These are phyloP conservation scores for Diorhabda elongata DNA, from an alignment of 1,140 invertebrate genomes.

Conservation along the genomic window DNA sequence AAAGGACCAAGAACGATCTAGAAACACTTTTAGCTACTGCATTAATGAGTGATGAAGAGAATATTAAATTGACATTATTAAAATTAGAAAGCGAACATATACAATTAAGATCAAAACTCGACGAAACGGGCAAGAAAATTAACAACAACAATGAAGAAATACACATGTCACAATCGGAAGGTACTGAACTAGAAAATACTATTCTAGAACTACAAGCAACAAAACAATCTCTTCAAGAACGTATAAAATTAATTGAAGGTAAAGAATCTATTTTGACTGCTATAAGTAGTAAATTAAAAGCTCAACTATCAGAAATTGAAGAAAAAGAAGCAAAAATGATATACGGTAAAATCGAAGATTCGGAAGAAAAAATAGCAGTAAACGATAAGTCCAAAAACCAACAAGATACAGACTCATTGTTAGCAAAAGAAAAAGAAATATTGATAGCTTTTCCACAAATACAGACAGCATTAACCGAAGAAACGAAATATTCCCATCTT, in stretches of 20 bases:
- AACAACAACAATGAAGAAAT: background rate
- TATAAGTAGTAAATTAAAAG: slow-evolving; percentile 4
- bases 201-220: slow-evolving; percentile 4
- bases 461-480: background rate
- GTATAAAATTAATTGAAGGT: background rate
- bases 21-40: background rate
- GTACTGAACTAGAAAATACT: background rate
- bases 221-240: slow-evolving; percentile 4
- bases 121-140: slow-evolving; percentile 1
- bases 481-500: background rate
- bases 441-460: background rate
- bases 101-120: slow-evolving; percentile 5
- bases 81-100: slow-evolving; percentile 12
- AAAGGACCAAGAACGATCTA: slow-evolving; percentile 10
- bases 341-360: too few relatives aligned
- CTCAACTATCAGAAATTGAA: slow-evolving; percentile 12
- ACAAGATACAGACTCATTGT: background rate
- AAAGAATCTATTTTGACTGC: background rate
- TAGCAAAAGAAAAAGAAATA: background rate
- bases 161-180: background rate
- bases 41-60: background rate
- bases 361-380: too few relatives aligned
- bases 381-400: background rate
- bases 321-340: background rate
- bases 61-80: background rate